These are phyloP conservation scores for Cyclophora albipunctata DNA, from an alignment of 2,888 invertebrate species.

Conservation along the genomic window DNA sequence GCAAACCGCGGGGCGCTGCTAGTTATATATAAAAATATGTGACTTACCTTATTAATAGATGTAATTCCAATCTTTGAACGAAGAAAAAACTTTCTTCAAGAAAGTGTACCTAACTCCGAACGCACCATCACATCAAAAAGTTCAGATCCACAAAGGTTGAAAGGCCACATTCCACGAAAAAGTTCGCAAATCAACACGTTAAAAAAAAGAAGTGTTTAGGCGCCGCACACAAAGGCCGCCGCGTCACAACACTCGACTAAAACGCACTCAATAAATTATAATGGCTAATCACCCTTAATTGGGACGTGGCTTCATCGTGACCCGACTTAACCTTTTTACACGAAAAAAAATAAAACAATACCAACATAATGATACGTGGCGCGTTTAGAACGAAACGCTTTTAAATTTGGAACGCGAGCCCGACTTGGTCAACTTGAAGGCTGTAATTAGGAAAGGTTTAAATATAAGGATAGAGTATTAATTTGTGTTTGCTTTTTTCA, in stretches of 20 bases:
- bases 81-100: too few relatives aligned
- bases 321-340: constrained; percentile 70
- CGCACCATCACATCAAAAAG: background rate
- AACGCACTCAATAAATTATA: constrained; percentile 71
- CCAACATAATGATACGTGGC: constrained; percentile 69
- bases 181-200: constrained; percentile 60
- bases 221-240: constrained; percentile 54
- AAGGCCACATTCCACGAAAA: background rate
- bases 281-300: constrained; percentile 71
- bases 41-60: too few relatives aligned
- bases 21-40: too few relatives aligned
- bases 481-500: constrained; percentile 66
- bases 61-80: too few relatives aligned
- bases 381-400: constrained; percentile 45
- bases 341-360: constrained; percentile 65
- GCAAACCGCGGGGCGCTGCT: too few relatives aligned
- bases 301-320: constrained; percentile 53
- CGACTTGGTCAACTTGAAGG: constrained; percentile 34
- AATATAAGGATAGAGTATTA: constrained; percentile 74
- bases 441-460: constrained; percentile 69
- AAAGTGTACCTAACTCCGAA: too few relatives aligned
- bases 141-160: background rate
- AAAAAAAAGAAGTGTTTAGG: constrained; percentile 41
- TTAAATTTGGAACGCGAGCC: constrained; percentile 65
- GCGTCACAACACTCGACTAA: constrained; percentile 32